phyloP scores from a whole-genome alignment of 2,888 invertebrate species.

The Cryptus armator region DNA sequence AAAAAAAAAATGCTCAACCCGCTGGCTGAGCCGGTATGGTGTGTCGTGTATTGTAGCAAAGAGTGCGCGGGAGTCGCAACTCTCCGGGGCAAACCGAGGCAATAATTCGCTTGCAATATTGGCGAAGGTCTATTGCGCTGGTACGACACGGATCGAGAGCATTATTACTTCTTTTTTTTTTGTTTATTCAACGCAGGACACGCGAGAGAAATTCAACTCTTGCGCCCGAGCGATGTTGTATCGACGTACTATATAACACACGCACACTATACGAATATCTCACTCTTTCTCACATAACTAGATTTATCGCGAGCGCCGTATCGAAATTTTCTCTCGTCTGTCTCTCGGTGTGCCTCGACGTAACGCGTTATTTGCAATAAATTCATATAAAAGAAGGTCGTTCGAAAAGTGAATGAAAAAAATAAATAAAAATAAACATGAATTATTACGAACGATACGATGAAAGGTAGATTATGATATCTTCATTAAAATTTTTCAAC shows the following conservation, averaged over 20 bases:
- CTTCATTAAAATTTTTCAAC: conserved; percentile 3
- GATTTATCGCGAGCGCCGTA: conserved; percentile 55
- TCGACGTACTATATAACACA: neutral
- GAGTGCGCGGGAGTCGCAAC: conserved; percentile 65
- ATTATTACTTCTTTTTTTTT: conserved; percentile 30
- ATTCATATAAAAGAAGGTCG: conserved; percentile 18
- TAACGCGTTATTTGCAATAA: conserved; percentile 34
- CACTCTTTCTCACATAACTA: conserved; percentile 42
- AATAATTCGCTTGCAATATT: conserved; percentile 68
- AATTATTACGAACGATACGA: neutral
- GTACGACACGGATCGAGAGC: conserved; percentile 60
- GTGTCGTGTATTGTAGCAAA: conserved; percentile 49
- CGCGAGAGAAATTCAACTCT: conserved; percentile 63
- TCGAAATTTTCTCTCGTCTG: conserved; percentile 41
- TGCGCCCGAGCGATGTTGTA: conserved; percentile 7
- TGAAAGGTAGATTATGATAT: neutral
- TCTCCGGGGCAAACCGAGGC: conserved; percentile 59
- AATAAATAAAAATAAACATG: neutral
- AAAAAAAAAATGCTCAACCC: conserved; percentile 46
- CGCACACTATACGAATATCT: conserved; percentile 31
- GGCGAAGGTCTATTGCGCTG: conserved; percentile 61
- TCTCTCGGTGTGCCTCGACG: conserved; percentile 7
- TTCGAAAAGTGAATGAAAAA: neutral
- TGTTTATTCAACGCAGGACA: conserved; percentile 43
- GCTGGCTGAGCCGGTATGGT: conserved; percentile 59